Percentiles rank a stretch among this genome's conserved stretches.
phyloP scores from a whole-genome alignment of 2,797 vertebrate genomes.

The Sebastolobus altivelis region DNA sequence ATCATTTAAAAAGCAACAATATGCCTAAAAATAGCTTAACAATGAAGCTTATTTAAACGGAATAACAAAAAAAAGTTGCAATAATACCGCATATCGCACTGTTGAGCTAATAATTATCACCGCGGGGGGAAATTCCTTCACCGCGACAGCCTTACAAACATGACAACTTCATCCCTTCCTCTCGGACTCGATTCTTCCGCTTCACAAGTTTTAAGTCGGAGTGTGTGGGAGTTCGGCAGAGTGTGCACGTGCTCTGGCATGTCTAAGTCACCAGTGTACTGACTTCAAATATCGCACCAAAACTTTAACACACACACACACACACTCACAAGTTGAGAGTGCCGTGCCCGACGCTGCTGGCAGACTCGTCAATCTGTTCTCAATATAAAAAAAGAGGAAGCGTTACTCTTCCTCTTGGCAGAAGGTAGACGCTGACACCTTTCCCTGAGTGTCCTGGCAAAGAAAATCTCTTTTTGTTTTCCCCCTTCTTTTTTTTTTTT shows the following conservation, averaged over 20 bases:
- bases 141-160: neutral
- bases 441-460: conserved; percentile 77
- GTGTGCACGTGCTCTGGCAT: conserved; percentile 2
- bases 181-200: conserved; percentile 4
- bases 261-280: conserved; percentile 4
- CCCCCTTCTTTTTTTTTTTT: conserved; percentile 24
- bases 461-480: conserved; percentile 57
- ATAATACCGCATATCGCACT: neutral
- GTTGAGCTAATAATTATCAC: neutral
- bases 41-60: neutral
- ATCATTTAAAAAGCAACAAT: neutral
- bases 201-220: neutral
- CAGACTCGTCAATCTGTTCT: conserved; percentile 68
- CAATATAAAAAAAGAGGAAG: conserved; percentile 31
- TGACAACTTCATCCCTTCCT: conserved; percentile 24
- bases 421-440: conserved; percentile 64
- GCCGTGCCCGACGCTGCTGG: conserved; percentile 55
- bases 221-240: neutral
- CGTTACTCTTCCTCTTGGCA: conserved; percentile 73
- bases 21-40: neutral
- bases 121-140: neutral
- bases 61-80: too few relatives aligned
- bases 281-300: conserved; percentile 24
- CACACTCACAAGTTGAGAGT: conserved; percentile 23
- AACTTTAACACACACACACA: conserved; percentile 38